Evolutionary conservation across 30 jellyfish, hydroid and myxozoan genomes (phyloP).

Genomic region (Hydractinia symbiolongicarpus): DNA sequence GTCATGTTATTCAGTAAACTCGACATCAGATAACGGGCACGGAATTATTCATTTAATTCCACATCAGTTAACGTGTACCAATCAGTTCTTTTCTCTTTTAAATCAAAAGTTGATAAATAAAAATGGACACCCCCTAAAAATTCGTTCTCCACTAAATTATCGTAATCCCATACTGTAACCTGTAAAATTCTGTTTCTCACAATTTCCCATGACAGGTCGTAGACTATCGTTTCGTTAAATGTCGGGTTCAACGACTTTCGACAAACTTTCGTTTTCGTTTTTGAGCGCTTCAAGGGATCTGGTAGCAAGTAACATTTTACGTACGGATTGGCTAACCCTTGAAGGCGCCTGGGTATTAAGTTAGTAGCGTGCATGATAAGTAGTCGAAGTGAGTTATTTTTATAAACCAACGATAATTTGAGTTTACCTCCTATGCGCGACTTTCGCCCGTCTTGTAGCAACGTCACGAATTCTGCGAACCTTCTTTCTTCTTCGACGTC

Average conservation of each 20-base stretch:
- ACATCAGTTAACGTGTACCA: slow-evolving; percentile 70
- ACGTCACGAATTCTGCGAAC: slow-evolving; percentile 60
- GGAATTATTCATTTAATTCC: neutral
- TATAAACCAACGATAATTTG: slow-evolving; percentile 48
- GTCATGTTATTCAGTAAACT: no score
- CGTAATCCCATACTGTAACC: slow-evolving; percentile 88
- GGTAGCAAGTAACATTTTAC: slow-evolving; percentile 81
- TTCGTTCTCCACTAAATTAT: slow-evolving; percentile 53
- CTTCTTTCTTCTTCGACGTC: slow-evolving; percentile 72
- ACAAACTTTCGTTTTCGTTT: slow-evolving; percentile 73
- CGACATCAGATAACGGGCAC: no score
- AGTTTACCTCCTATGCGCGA: slow-evolving; percentile 92
- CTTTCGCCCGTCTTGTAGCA: slow-evolving; percentile 66
- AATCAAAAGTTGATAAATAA: slow-evolving; percentile 55
- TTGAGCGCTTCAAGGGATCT: slow-evolving; percentile 64
- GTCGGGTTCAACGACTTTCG: slow-evolving; percentile 80
- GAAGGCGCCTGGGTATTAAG: slow-evolving; percentile 63
- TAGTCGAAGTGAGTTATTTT: slow-evolving; percentile 39
- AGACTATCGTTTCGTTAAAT: slow-evolving; percentile 67
- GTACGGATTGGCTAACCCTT: slow-evolving; percentile 76
- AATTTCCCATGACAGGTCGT: slow-evolving; percentile 34
- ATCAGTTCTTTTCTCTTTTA: slow-evolving; percentile 39
- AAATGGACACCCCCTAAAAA: slow-evolving; percentile 79
- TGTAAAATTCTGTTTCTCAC: slow-evolving; percentile 56
- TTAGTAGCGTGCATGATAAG: slow-evolving; percentile 73